Conservation (phyloP, 2,888 invertebrate species). For the Allophyes oxyacanthae region DNA sequence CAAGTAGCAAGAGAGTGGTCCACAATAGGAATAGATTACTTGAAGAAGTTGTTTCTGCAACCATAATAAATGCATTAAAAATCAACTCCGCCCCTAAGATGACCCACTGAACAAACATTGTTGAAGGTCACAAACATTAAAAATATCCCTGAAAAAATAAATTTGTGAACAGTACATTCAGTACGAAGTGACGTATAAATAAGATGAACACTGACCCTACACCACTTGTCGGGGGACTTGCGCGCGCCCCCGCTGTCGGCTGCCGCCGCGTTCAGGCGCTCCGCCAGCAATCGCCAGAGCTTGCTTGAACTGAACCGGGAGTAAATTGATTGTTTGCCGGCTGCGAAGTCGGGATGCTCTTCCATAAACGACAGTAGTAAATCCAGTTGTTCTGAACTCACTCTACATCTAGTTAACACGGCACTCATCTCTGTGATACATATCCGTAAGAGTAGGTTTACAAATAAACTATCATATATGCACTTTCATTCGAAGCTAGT, state of each 20-base stretch:
- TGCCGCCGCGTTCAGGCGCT: constrained; percentile 84
- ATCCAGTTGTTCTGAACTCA: constrained; percentile 83
- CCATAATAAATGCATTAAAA: too few species aligned
- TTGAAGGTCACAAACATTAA: too few species aligned
- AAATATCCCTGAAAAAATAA: too few species aligned
- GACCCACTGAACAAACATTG: too few species aligned
- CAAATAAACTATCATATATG: too few species aligned
- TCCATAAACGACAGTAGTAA: constrained; percentile 84
- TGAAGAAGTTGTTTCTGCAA: too few species aligned
- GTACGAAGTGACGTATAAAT: not conserved
- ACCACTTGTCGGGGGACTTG: constrained; percentile 86
- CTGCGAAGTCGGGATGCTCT: constrained; percentile 85
- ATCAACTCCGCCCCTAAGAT: too few species aligned
- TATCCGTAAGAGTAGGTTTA: constrained; percentile 25
- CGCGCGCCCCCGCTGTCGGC: constrained; percentile 78
- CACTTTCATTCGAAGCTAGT: too few species aligned
- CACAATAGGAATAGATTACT: too few species aligned
- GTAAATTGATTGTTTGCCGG: constrained; percentile 82
- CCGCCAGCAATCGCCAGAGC: constrained; percentile 82
- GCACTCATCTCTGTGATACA: constrained; percentile 73
- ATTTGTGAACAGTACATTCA: too few species aligned
- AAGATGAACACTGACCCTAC: constrained; percentile 70
- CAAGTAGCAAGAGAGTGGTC: too few species aligned
- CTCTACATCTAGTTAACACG: constrained; percentile 79
- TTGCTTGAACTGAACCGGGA: constrained; percentile 84